Evolutionary conservation across 2,888 invertebrate genomes (phyloP).

Genomic region (Epinotia bilunana): DNA sequence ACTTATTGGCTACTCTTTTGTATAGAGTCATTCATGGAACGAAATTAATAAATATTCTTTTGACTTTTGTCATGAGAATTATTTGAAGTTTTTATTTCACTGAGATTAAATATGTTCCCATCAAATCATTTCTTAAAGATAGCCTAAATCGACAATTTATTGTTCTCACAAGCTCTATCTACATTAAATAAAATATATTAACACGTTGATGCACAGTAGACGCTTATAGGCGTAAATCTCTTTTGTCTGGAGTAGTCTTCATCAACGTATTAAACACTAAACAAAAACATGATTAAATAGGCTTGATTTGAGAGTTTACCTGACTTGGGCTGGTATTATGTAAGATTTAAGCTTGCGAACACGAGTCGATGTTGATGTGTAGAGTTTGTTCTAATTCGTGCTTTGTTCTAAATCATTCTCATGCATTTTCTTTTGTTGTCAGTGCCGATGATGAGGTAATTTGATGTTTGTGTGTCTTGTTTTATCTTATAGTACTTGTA

Average conservation of each 20-base stretch:
- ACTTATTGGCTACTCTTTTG: too few relatives aligned
- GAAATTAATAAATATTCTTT: neutral
- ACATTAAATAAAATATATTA: too few relatives aligned
- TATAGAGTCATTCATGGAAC: too few relatives aligned
- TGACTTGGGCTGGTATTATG: neutral
- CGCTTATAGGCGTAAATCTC: too few relatives aligned
- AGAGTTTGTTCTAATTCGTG: conserved; percentile 54
- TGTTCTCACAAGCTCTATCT: conserved; percentile 13
- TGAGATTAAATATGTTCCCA: neutral
- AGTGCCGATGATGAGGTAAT: conserved; percentile 74
- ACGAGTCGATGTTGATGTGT: conserved; percentile 46
- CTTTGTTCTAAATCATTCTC: conserved; percentile 63
- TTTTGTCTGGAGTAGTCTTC: too few relatives aligned
- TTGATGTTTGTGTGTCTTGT: conserved; percentile 42
- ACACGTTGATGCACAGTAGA: too few relatives aligned
- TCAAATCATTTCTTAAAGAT: conserved; percentile 10
- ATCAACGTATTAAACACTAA: neutral
- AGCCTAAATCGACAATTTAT: neutral
- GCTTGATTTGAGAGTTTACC: too few relatives aligned
- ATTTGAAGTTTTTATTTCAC: neutral
- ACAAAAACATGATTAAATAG: too few relatives aligned
- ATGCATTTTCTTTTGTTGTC: conserved; percentile 66
- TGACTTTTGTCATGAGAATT: neutral
- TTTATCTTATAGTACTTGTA: conserved; percentile 6
- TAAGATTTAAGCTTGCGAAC: conserved; percentile 1